Evolutionary conservation across 2,797 vertebrate species (phyloP), one percentile per base, ranked within the genome.

Genomic region (Hydrocynus forskahlii): DNA sequence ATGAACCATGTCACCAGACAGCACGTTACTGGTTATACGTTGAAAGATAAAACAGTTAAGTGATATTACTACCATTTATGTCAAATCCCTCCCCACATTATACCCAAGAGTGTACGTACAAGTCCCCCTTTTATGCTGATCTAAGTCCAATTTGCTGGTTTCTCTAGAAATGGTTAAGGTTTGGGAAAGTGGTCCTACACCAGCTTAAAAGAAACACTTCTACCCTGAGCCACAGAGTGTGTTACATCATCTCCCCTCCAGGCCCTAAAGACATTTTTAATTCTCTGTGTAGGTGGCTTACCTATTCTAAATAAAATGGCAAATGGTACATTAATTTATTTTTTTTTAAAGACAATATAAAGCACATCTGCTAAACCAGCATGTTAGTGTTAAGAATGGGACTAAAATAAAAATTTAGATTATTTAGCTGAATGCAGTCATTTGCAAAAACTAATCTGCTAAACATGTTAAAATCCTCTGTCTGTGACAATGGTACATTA

Each of bases 11-110:
- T 81, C 75, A 80, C 82, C 82, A 76, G 75, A 83, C 80, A 78
- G 81, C 78, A 84, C 80, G 78, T 81, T 72, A 81, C 77, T 79
- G 83, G 81, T 76, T 84, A 81, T 76, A 86, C 69, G 55, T 75
- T 63, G 66, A 84, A 64, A 85, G 23, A 80, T 78, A 69, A 72
- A 82, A 82, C 83, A 81, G 78, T 64, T 69, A 76, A 64, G 63
- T 77, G 68, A 81, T 43, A 59, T 81, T 84, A 82, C 83, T 77
- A 85, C 68, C 74, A 70, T 63, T 67, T 68, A 74, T 52, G 78
- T 63, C 71, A 76, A 83, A 64, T 55, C 67, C 62, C 59, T 50
- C 66, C 17, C 72, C 50, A 6, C 48, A 54, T 45, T 70, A 23
- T 52, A 25, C 50, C 57, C 14, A 67, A 74, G 7, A n/a, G 21